Evolutionary conservation across 2,888 invertebrate genomes (phyloP), one percentile per base, ranked within the genome.

Genomic region (Bedellia somnulentella): DNA sequence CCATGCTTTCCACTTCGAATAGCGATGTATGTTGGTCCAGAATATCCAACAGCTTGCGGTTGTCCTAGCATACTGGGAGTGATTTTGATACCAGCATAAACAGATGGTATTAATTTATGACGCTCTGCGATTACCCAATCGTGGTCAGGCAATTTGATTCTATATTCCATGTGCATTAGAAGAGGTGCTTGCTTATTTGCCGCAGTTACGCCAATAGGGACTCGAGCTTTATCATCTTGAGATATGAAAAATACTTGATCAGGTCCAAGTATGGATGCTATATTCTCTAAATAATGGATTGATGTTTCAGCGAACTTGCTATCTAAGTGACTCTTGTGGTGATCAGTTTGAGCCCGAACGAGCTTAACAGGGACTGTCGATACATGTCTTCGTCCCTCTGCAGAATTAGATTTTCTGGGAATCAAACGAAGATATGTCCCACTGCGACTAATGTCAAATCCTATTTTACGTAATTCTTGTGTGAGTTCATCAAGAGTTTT

Each of bases 351-450:
- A 14, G 32, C 29, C 25, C 24, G 21, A 29, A 29, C 15, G 15
- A 32, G 23, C 10, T 15, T 11, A 17, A 32, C 32, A 5, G 28
- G 32, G 24, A 25, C 29, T 22, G 29, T 29, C 21, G 24, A 24
- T 22, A 32, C 31, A 27, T 32, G 31, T 27, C 28, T 28, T 32
- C 24, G 24, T 16, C 29, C 29, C 28, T 28, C 29, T 8, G 23
- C 15, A 11, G 32, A 28, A 15, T 16, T 32, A 16, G 32, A 28
- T 28, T 23, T 28, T 15, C 32, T 23, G 23, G 29, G 23, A 15
- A 29, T 29, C 15, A 29, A 23, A 22, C 29, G 21, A 22, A 32
- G 9, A 32, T 28, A 32, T 32, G 32, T 32, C 23, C 23, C 32
- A 22, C 23, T 23, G 27, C 32, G 32, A 17, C 28, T 28, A 32